Base-by-base conservation (phyloP, 1,140 invertebrate genomes). In the Drosophila melanica region DNA sequence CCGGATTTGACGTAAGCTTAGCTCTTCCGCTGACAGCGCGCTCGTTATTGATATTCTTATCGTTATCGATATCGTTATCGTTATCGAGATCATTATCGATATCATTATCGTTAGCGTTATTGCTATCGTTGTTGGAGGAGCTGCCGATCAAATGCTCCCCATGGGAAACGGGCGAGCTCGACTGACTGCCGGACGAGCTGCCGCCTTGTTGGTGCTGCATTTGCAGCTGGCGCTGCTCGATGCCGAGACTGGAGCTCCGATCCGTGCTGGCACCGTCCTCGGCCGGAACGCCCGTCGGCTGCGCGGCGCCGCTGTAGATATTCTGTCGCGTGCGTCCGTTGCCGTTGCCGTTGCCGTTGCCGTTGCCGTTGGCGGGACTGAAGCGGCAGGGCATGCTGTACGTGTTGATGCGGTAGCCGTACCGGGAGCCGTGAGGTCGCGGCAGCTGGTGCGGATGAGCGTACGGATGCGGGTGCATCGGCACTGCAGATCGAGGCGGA, bases 341-440 rank as follows among this genome's bases (percentile, higher is more conserved):
- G 4, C 23, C 4, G 20, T 20, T 20, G 3, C 20, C 30, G 30
- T 30, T 30, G 4, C 7, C 30, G 30, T 30, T 5, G 4, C 7
- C 30, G 30, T 33, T 33, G 30, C 8, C 30, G 7, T 33, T 33
- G 33, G 63, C 42, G 30, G 55, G 11, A 0, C 16, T 41, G 20
- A 35, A 80, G 35, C 60, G 79, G 8, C 44, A 77, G 10, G 73
- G 67, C 67, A 71, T 12, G 6, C 18, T 55, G 50, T 65, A 53
- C 9, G 45, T 57, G n/a, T 41, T 63, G 16, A 65, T 45, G 30
- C 48, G 59, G 9, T 55, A 75, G 16, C 67, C 73, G 20, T 48
- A 75, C 4, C 60, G 54, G 0, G 60, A 41, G 14, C 50, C 66
- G 5, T 59, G 54, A 3, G 27, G 44, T 3, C 50, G 66, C 6